Evolutionary conservation across 2,797 vertebrate species (phyloP).

Genomic region (Emydoidea blandingii): DNA sequence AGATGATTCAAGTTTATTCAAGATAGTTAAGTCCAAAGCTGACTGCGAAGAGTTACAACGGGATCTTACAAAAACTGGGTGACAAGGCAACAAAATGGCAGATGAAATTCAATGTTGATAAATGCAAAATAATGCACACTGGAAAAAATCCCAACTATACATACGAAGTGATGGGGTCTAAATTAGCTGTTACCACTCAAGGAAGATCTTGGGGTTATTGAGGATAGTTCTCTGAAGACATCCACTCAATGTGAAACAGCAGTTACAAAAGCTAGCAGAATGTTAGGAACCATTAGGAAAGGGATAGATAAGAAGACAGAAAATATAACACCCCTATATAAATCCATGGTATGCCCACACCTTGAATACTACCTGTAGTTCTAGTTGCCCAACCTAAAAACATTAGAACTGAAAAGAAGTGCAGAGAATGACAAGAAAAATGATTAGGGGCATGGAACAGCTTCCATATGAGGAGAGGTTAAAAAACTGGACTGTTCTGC

Average conservation of each 20-base stretch:
- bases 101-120: neutral
- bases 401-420: neutral
- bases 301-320: neutral
- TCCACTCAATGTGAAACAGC: neutral
- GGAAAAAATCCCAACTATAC: neutral
- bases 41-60: neutral
- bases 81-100: neutral
- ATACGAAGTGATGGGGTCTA: neutral
- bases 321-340: neutral
- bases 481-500: neutral
- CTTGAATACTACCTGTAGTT: neutral
- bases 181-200: neutral
- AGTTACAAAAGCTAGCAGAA: neutral
- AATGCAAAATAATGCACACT: neutral
- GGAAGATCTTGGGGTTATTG: neutral
- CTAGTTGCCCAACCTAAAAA: neutral
- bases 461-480: neutral
- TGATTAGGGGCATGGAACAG: neutral
- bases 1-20: neutral
- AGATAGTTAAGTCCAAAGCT: neutral
- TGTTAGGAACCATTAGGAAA: neutral
- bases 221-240: neutral
- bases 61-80: neutral
- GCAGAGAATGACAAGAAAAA: neutral
- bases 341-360: neutral